phyloP scores from a whole-genome alignment of 2,113 vertebrate genomes.

The Proteles cristata region DNA sequence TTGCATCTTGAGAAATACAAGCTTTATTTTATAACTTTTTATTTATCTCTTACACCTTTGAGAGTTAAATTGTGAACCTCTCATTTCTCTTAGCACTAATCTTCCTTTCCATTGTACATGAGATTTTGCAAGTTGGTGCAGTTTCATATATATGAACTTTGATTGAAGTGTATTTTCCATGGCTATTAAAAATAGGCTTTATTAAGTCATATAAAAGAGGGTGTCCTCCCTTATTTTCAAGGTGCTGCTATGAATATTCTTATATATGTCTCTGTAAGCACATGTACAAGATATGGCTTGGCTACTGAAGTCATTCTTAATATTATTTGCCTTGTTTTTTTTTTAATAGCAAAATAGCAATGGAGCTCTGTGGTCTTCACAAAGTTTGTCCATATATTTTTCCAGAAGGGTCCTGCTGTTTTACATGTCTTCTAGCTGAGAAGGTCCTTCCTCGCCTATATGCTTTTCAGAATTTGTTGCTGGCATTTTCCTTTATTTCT shows the following conservation, averaged over 20 bases:
- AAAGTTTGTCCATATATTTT: not conserved
- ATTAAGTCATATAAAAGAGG: not conserved
- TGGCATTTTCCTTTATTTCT: not conserved
- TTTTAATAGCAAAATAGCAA: not conserved
- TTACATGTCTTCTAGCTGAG: not conserved
- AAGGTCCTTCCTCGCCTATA: not conserved
- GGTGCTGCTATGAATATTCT: not conserved
- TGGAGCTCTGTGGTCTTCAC: not conserved
- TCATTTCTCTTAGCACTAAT: not conserved
- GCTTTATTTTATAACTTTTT: not conserved
- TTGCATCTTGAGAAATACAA: conserved; percentile 4
- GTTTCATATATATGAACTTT: not conserved
- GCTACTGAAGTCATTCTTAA: not conserved
- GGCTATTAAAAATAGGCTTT: conserved; percentile 10
- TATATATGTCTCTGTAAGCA: too few relatives aligned
- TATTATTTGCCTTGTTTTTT: not conserved
- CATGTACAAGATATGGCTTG: not conserved
- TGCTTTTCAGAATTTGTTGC: conserved; percentile 4
- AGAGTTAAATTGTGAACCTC: not conserved
- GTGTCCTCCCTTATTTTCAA: not conserved
- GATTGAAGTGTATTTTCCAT: not conserved
- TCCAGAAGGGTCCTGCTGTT: not conserved
- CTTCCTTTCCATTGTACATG: not conserved
- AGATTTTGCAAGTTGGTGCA: not conserved
- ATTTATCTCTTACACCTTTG: conserved; percentile 23